Conservation (phyloP, 1,140 invertebrate species). For the Euglossa dilemma region DNA sequence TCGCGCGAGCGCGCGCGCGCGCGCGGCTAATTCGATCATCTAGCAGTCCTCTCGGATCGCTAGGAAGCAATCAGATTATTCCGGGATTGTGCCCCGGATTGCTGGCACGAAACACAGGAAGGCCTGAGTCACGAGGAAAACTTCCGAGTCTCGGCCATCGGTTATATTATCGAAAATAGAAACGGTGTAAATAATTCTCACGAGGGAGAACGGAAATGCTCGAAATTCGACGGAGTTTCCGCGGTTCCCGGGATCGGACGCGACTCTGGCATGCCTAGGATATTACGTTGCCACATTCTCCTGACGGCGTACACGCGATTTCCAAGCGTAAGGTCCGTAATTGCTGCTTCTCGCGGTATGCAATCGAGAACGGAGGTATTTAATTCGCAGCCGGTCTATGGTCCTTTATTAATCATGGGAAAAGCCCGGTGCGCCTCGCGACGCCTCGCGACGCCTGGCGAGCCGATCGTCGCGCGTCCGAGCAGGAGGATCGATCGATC, state of each 20-base stretch:
- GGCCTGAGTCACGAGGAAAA: not conserved
- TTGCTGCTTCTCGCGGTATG: not conserved
- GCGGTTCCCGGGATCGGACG: not conserved
- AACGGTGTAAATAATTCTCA: not conserved
- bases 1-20: conserved; percentile 9
- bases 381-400: not conserved
- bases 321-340: not conserved
- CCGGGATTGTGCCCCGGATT: not conserved
- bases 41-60: not conserved
- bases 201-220: not conserved
- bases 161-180: not conserved
- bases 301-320: conserved; percentile 5
- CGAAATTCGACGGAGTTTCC: not conserved
- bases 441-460: not conserved
- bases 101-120: not conserved
- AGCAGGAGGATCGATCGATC: not conserved
- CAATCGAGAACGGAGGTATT: conserved; percentile 7
- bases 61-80: conserved; percentile 35
- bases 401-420: conserved; percentile 2
- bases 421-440: no score
- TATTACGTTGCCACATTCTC: conserved; percentile 3
- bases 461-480: not conserved
- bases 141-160: not conserved
- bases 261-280: no score
- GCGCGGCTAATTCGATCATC: conserved; percentile 14